Evolutionary conservation across 2,113 vertebrate species (phyloP), one percentile per base, ranked within the genome.

Genomic region (Empidonax alnorum): DNA sequence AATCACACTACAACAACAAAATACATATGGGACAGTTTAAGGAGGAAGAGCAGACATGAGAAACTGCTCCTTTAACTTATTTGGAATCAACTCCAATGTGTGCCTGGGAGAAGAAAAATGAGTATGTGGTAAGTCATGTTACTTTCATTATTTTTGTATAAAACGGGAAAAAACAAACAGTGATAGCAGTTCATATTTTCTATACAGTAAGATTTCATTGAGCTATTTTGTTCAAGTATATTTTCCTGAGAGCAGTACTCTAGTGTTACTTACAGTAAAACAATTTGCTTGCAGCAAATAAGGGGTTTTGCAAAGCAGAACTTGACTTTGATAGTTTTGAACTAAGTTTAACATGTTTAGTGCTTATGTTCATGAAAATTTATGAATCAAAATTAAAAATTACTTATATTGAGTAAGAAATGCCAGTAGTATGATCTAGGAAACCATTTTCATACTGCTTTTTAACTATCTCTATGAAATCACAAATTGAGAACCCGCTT

Each of bases 1-100:
- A 95, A 77, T 97, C 95, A 92, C 47, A 65, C 35, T 93, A 95
- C 33, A 95, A 89, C 69, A 95, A 95, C 87, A 94, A 95, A 79
- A 92, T 88, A 86, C 78, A 95, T 84, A 93, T 92, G 90, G 83
- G 93, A 97, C 50, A 61, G 75, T 84, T 96, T 95, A 94, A 93
- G 74, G 39, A 71, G 67, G 49, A 91, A 94, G 41, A 91, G 7
- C 25, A 84, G 79, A 84, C 82, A 84, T 73, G 75, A 92, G 86
- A 95, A 96, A 93, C 78, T 63, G 46, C n/a, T 89, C 42, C 66
- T 72, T 87, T 75, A 81, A 80, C 52, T 86, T 65, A 55, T 5
- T 93, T 72, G 52, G 85, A 93, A 92, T 73, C 55, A 62, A 39
- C 31, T 86, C 47, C 42, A 75, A 41, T 67, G 14, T 28, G 12